Evolutionary conservation across 2,113 vertebrate genomes (phyloP).

Genomic region (Agapornis roseicollis): DNA sequence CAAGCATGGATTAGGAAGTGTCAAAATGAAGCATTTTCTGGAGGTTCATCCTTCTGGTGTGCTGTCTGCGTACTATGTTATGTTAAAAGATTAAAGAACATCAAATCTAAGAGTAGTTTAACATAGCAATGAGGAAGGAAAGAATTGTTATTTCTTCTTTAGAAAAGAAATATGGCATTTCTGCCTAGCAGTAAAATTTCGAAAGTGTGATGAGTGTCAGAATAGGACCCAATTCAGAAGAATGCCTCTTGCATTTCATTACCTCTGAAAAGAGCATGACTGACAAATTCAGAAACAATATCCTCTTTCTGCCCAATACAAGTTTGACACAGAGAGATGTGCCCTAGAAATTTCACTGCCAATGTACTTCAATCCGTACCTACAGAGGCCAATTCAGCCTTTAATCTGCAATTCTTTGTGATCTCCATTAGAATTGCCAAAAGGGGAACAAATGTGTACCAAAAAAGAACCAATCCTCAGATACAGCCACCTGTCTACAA

Average conservation of each 20-base stretch:
- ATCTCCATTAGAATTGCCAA: neutral
- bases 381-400: neutral
- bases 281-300: neutral
- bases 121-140: neutral
- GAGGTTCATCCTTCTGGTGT: neutral
- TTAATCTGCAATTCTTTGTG: neutral
- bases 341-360: slow-evolving; percentile 42
- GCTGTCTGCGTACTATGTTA: neutral
- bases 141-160: neutral
- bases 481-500: neutral
- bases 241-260: neutral
- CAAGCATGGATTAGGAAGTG: neutral
- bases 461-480: neutral
- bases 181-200: neutral
- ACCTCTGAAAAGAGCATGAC: neutral
- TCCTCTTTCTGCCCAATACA: neutral
- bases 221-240: neutral
- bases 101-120: neutral
- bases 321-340: neutral
- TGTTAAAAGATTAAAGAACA: neutral
- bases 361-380: neutral
- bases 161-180: neutral
- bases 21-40: neutral
- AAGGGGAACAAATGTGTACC: neutral
- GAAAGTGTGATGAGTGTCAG: neutral